These are phyloP conservation scores for Gambusia affinis DNA, from an alignment of 2,113 vertebrate species.

Conservation along the genomic window DNA sequence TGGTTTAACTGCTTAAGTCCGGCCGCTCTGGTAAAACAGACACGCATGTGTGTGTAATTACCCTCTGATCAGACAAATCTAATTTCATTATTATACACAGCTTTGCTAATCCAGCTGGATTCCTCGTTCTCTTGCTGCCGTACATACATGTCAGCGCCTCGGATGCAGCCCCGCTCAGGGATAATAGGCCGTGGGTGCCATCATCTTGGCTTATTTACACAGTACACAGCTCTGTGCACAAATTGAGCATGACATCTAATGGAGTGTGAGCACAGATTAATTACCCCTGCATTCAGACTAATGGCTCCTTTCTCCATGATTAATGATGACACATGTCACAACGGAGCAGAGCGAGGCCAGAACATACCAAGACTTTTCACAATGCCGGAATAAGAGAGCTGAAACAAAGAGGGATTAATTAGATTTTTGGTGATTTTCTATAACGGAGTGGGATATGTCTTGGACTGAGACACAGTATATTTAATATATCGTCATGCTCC, in stretches of 20 bases:
- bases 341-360: conserved; percentile 29
- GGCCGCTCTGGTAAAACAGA: conserved; percentile 41
- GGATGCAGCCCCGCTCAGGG: conserved; percentile 7
- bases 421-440: not conserved
- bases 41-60: conserved; percentile 52
- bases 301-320: conserved; percentile 68
- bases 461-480: not conserved
- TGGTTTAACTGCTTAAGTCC: conserved; percentile 43
- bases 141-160: conserved; percentile 5
- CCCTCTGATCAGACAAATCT: conserved; percentile 48
- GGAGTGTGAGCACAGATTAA: conserved; percentile 66
- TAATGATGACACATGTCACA: conserved; percentile 66
- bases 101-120: conserved; percentile 11
- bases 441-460: not conserved
- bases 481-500: not conserved
- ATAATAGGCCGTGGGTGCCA: conserved; percentile 31
- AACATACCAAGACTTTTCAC: conserved; percentile 25
- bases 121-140: not conserved
- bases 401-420: not conserved
- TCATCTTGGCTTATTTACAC: conserved; percentile 58
- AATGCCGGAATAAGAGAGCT: conserved; percentile 16
- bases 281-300: conserved; percentile 61
- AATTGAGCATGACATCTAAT: conserved; percentile 70
- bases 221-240: conserved; percentile 53
- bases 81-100: conserved; percentile 19